These are phyloP conservation scores for Frieseomelitta varia DNA, from an alignment of 1,140 invertebrate genomes.

Conservation along the genomic window DNA sequence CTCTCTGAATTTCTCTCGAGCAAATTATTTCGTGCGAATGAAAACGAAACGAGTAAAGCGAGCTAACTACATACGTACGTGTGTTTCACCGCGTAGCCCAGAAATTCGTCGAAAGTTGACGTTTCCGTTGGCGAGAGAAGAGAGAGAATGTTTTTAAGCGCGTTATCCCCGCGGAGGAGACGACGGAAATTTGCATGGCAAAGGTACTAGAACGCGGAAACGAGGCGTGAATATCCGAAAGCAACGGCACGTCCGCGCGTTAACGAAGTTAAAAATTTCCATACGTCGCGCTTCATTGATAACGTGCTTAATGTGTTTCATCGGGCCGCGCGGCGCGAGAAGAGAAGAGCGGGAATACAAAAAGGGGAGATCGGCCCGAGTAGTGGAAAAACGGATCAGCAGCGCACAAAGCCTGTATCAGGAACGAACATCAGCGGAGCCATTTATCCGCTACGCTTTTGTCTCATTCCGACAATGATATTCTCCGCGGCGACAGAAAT, in stretches of 20 bases:
- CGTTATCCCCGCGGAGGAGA: no score
- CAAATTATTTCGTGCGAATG: not conserved
- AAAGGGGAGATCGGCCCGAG: not conserved
- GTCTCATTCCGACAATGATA: not conserved
- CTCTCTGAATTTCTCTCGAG: no score
- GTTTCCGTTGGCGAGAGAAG: no score
- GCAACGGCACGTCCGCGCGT: not conserved
- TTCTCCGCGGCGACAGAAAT: not conserved
- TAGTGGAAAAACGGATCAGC: not conserved
- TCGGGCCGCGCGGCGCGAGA: not conserved
- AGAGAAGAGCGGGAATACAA: not conserved
- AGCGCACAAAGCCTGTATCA: not conserved
- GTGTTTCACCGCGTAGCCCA: no score
- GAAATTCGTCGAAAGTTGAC: not conserved
- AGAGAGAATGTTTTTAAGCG: not conserved
- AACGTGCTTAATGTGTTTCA: not conserved
- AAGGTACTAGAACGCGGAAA: not conserved
- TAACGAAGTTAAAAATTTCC: conserved; percentile 31
- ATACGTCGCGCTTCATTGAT: not conserved
- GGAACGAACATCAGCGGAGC: not conserved
- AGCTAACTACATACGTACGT: no score
- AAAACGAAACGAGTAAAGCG: not conserved
- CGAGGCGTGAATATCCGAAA: not conserved
- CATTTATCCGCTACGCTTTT: not conserved
- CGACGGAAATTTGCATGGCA: conserved; percentile 14